Evolutionary conservation across 1,140 invertebrate genomes (phyloP).

Genomic region (Forficula auricularia): DNA sequence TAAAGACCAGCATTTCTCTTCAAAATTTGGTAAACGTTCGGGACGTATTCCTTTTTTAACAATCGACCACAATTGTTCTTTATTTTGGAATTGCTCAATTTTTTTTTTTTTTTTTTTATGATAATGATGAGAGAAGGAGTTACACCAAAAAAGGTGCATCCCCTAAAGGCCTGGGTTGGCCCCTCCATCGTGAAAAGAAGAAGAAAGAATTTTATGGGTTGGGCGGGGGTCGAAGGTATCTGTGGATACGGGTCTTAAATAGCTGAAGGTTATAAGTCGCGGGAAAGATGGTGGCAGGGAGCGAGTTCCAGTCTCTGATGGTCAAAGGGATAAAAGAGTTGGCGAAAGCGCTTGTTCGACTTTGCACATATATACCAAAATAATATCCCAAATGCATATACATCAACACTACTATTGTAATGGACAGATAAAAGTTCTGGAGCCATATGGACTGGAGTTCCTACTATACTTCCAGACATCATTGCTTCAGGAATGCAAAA

Average conservation of each 20-base stretch:
- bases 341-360: constrained; percentile 63
- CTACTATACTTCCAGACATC: constrained; percentile 72
- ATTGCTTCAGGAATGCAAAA: constrained; percentile 85
- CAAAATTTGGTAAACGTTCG: constrained; percentile 54
- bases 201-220: too few relatives aligned
- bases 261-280: too few relatives aligned
- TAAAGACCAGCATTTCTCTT: constrained; percentile 63
- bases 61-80: constrained; percentile 72
- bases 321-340: too few relatives aligned
- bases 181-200: too few relatives aligned
- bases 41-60: constrained; percentile 62
- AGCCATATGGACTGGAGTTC: constrained; percentile 84
- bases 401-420: constrained; percentile 73
- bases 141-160: too few relatives aligned
- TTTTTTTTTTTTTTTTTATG: too few relatives aligned
- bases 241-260: too few relatives aligned
- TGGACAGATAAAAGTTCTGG: constrained; percentile 66
- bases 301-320: too few relatives aligned
- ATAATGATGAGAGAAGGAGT: too few relatives aligned
- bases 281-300: too few relatives aligned
- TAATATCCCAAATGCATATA: constrained; percentile 80
- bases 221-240: too few relatives aligned
- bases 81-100: constrained; percentile 72
- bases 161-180: too few relatives aligned
- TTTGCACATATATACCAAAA: constrained; percentile 87